A percentile compares a stretch with the other conserved stretches of the same genome.
phyloP scores from a whole-genome alignment of 1,140 invertebrate species.

The Pemphigus obesinymphae region DNA sequence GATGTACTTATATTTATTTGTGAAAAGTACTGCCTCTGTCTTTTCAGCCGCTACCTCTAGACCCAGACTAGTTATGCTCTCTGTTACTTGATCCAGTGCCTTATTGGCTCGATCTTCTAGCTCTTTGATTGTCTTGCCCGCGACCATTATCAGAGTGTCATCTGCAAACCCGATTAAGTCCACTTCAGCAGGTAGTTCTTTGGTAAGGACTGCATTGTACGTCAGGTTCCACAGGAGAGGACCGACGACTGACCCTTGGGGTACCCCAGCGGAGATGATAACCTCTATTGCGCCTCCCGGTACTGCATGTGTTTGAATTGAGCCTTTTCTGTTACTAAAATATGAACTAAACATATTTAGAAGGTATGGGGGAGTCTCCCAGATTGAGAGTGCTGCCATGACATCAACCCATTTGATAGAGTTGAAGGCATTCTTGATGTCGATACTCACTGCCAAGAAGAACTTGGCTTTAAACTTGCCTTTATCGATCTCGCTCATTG shows the following conservation, averaged over 20 bases:
- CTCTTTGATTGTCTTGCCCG: accelerated
- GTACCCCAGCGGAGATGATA: neutral
- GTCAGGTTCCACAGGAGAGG: neutral
- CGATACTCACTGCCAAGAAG: neutral
- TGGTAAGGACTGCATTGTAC: neutral
- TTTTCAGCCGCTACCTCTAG: neutral
- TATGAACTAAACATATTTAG: neutral
- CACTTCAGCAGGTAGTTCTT: neutral
- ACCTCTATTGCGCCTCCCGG: neutral
- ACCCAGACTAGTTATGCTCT: neutral
- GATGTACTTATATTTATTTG: neutral
- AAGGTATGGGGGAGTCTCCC: neutral
- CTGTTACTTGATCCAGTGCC: neutral
- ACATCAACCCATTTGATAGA: neutral
- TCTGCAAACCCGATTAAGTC: neutral
- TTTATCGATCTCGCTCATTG: neutral
- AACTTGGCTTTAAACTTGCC: too few relatives aligned
- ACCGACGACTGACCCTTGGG: neutral
- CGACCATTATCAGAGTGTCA: neutral
- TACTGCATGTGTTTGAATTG: accelerated
- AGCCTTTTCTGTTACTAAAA: neutral
- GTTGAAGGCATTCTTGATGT: neutral
- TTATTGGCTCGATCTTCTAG: neutral
- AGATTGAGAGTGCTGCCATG: neutral
- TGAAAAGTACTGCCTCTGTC: neutral